Evolutionary conservation across 2,888 invertebrate genomes (phyloP).

Genomic region (Exephanes ischioxanthus): DNA sequence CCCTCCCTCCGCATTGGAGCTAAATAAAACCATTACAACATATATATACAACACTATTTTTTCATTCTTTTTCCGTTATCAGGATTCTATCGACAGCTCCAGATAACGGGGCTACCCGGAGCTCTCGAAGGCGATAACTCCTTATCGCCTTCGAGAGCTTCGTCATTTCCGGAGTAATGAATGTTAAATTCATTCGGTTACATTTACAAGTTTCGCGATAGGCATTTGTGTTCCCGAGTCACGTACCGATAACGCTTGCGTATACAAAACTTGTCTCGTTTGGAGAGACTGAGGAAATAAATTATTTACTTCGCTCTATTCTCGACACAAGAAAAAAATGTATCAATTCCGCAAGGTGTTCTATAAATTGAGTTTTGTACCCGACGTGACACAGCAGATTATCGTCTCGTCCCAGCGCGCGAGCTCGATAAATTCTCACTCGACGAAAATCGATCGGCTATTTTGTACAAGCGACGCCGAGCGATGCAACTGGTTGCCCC

Average conservation of each 20-base stretch:
- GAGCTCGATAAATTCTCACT: too few relatives aligned
- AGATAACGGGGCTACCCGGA: slow-evolving; percentile 7
- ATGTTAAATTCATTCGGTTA: slow-evolving; percentile 24
- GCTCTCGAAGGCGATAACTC: too few relatives aligned
- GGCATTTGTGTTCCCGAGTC: background rate
- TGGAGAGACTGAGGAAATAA: background rate
- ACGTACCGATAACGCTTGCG: slow-evolving; percentile 36
- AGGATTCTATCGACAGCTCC: background rate
- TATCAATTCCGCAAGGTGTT: too few relatives aligned
- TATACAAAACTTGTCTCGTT: slow-evolving; percentile 2
- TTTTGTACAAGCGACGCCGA: too few relatives aligned
- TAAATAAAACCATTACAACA: too few relatives aligned
- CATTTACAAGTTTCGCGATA: slow-evolving; percentile 19
- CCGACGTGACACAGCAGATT: too few relatives aligned
- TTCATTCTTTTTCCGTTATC: background rate
- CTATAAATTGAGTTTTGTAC: too few relatives aligned
- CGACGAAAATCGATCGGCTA: too few relatives aligned
- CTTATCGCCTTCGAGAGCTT: slow-evolving; percentile 18
- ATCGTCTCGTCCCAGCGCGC: too few relatives aligned
- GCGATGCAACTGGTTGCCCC: too few relatives aligned
- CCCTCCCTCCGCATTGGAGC: too few relatives aligned
- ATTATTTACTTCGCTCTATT: background rate
- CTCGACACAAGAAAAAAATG: background rate
- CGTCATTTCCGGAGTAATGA: slow-evolving; percentile 16
- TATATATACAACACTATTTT: background rate